These are phyloP conservation scores for Catharus bicknelli DNA, from an alignment of 2,113 vertebrate species.

Conservation along the genomic window DNA sequence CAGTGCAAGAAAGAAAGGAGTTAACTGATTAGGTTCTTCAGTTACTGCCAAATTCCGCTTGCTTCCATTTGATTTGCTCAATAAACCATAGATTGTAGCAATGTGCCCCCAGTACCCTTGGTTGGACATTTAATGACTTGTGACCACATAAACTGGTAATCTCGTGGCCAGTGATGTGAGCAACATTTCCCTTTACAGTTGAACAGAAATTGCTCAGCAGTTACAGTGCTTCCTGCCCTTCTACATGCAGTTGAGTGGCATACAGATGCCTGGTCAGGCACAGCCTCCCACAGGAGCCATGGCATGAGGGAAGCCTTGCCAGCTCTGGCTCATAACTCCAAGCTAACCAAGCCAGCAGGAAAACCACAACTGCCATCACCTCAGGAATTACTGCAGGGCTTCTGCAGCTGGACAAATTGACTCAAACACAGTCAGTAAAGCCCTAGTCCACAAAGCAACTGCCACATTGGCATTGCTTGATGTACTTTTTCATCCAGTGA, in stretches of 20 bases:
- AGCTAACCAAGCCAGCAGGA: neutral
- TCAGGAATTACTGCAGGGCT: neutral
- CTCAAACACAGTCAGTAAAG: neutral
- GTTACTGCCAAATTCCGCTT: neutral
- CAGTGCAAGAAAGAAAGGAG: neutral
- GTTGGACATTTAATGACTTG: neutral
- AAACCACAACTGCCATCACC: neutral
- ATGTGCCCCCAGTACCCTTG: neutral
- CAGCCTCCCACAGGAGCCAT: neutral
- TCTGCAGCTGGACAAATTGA: neutral
- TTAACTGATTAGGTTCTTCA: neutral
- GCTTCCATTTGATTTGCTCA: slow-evolving; percentile 27
- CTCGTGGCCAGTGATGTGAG: neutral
- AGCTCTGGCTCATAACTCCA: neutral
- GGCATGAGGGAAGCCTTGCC: neutral
- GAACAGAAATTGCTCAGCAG: neutral
- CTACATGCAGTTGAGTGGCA: fast-evolving
- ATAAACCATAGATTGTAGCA: neutral
- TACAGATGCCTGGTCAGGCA: neutral
- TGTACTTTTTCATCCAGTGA: neutral
- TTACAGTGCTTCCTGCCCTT: neutral
- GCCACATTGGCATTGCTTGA: neutral
- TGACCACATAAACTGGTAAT: neutral
- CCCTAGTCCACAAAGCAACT: neutral
- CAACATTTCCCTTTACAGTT: slow-evolving; percentile 7